A percentile compares a stretch with the other conserved stretches of the same genome.
Evolutionary conservation across 2,888 invertebrate species (phyloP).

Genomic region (Cistogaster globosa): DNA sequence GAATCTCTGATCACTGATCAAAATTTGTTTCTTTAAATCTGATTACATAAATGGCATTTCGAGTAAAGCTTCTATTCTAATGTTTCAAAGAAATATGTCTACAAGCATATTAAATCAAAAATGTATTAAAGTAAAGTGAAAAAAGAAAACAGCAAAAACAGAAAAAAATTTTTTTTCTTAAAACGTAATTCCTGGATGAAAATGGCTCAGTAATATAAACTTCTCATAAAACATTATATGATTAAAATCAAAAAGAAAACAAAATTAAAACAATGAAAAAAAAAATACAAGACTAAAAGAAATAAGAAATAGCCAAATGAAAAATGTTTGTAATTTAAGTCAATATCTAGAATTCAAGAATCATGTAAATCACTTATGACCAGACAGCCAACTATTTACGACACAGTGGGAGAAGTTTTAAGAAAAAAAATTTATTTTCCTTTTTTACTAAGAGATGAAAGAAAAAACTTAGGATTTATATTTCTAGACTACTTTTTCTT

Average conservation of each 20-base stretch:
- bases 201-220: not conserved
- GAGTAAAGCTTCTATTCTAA: not conserved
- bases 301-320: not conserved
- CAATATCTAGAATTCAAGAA: conserved; percentile 11
- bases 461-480: not conserved
- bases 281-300: not conserved
- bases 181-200: not conserved
- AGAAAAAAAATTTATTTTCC: not conserved
- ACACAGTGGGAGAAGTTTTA: not conserved
- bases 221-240: conserved; percentile 13
- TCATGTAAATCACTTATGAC: conserved; percentile 38
- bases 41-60: no score
- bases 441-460: not conserved
- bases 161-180: not conserved
- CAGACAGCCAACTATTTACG: not conserved
- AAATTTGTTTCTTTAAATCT: no score
- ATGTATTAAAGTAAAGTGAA: not conserved
- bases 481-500: no score
- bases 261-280: not conserved
- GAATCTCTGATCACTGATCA: no score
- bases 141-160: not conserved
- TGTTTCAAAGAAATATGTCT: not conserved
- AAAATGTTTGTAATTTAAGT: conserved; percentile 41
- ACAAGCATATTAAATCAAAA: conserved; percentile 4
- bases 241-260: conserved; percentile 1